Evolutionary conservation across 2,888 invertebrate genomes (phyloP).

Genomic region (Luperina testacea): DNA sequence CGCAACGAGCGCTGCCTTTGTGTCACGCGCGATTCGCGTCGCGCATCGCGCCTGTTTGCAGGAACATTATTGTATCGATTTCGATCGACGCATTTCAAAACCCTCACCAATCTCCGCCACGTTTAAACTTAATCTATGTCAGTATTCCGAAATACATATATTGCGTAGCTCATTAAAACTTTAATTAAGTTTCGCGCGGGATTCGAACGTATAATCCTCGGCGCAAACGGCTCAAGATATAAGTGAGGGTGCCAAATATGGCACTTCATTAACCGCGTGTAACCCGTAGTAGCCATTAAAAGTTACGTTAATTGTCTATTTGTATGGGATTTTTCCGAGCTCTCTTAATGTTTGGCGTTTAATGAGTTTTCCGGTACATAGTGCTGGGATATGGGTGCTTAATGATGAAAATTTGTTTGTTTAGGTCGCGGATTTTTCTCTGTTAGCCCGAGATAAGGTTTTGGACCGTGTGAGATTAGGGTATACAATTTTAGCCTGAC

Average conservation of each 20-base stretch:
- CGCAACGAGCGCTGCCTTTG: too few species aligned
- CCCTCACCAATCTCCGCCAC: not conserved
- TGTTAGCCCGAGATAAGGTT: not conserved
- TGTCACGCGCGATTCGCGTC: too few species aligned
- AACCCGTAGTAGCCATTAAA: slow-evolving; percentile 68
- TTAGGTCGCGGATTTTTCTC: slow-evolving; percentile 16
- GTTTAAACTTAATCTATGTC: slow-evolving; percentile 38
- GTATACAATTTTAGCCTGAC: not conserved
- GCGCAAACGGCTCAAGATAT: slow-evolving; percentile 71
- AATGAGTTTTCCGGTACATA: slow-evolving; percentile 58
- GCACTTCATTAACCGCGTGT: slow-evolving; percentile 67
- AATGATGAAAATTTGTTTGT: slow-evolving; percentile 41
- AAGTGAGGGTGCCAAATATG: slow-evolving; percentile 74
- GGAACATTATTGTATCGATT: not conserved
- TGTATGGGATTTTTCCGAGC: slow-evolving; percentile 67
- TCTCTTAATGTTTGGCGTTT: slow-evolving; percentile 55
- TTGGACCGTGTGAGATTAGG: not conserved
- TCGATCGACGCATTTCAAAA: not conserved
- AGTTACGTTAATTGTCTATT: slow-evolving; percentile 68
- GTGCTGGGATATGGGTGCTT: slow-evolving; percentile 36
- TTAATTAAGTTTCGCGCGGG: slow-evolving; percentile 85
- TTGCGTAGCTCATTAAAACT: slow-evolving; percentile 84
- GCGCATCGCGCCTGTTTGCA: too few species aligned
- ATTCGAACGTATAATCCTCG: slow-evolving; percentile 75
- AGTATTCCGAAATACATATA: slow-evolving; percentile 72